Percentiles rank a stretch among this genome's conserved stretches.
phyloP scores from a whole-genome alignment of 2,113 vertebrate genomes.

The Chamaea fasciata region DNA sequence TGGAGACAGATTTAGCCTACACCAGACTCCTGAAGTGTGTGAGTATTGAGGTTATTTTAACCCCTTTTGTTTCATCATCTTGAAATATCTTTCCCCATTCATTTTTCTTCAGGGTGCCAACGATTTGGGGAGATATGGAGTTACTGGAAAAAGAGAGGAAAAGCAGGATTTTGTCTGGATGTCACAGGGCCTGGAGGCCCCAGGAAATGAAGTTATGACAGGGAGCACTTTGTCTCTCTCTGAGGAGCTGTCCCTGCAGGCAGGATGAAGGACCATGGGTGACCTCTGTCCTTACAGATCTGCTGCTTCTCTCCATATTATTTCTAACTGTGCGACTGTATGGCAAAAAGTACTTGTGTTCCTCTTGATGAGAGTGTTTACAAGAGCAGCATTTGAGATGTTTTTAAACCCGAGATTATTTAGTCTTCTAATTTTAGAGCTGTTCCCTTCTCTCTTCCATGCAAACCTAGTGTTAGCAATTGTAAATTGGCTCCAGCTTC shows the following conservation, averaged over 20 bases:
- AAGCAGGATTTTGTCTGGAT: constrained; percentile 64
- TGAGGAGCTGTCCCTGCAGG: constrained; percentile 13
- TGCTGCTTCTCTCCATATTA: neutral
- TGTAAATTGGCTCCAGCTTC: neutral
- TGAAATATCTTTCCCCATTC: neutral
- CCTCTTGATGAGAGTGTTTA: neutral
- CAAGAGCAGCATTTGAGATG: neutral
- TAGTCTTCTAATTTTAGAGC: constrained; percentile 6
- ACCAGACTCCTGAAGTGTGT: neutral
- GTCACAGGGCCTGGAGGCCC: constrained; percentile 66
- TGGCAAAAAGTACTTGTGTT: neutral
- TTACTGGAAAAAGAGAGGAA: constrained; percentile 64
- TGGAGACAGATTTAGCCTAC: neutral
- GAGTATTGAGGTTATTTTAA: neutral
- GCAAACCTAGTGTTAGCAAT: neutral
- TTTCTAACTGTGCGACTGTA: neutral
- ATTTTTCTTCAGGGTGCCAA: constrained; percentile 61
- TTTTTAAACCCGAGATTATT: neutral
- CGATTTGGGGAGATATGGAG: constrained; percentile 75
- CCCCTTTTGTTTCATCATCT: neutral
- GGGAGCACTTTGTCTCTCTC: constrained; percentile 67
- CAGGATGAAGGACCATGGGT: neutral
- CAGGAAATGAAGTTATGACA: constrained; percentile 66
- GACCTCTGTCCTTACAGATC: neutral
- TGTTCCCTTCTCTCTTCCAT: neutral